phyloP scores from a whole-genome alignment of 2,797 vertebrate genomes.

The Acridotheres tristis region DNA sequence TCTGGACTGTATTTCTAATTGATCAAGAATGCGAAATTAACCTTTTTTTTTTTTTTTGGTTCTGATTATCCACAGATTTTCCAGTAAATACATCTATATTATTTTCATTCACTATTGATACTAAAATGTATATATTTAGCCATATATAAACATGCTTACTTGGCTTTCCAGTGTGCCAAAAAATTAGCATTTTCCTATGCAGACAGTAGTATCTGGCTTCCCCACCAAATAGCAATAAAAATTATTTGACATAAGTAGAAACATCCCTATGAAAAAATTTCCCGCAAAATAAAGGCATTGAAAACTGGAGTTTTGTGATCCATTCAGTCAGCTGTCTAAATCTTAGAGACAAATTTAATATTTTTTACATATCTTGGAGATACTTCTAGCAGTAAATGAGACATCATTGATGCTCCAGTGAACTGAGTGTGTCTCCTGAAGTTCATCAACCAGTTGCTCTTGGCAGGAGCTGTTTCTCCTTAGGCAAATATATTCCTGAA shows the following conservation, averaged over 20 bases:
- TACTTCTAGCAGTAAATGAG: not conserved
- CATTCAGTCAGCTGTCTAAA: not conserved
- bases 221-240: slow-evolving; percentile 21
- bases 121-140: slow-evolving; percentile 6
- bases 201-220: slow-evolving; percentile 69
- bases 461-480: not conserved
- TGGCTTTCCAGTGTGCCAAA: slow-evolving; percentile 45
- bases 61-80: not conserved
- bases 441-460: not conserved
- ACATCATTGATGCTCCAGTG: not conserved
- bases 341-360: not conserved
- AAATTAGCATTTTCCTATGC: slow-evolving; percentile 52
- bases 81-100: slow-evolving; percentile 12
- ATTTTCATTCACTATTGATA: slow-evolving; percentile 30
- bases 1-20: not conserved
- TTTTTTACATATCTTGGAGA: not conserved
- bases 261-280: not conserved
- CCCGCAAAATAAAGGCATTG: slow-evolving; percentile 22
- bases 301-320: not conserved
- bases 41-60: not conserved
- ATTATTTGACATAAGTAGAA: not conserved
- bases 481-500: not conserved
- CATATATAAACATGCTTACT: slow-evolving; percentile 45
- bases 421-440: not conserved
- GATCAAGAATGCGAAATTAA: slow-evolving; percentile 7